Base-by-base conservation (phyloP, 2,888 invertebrate genomes). In the Himalopsyche japonica region DNA sequence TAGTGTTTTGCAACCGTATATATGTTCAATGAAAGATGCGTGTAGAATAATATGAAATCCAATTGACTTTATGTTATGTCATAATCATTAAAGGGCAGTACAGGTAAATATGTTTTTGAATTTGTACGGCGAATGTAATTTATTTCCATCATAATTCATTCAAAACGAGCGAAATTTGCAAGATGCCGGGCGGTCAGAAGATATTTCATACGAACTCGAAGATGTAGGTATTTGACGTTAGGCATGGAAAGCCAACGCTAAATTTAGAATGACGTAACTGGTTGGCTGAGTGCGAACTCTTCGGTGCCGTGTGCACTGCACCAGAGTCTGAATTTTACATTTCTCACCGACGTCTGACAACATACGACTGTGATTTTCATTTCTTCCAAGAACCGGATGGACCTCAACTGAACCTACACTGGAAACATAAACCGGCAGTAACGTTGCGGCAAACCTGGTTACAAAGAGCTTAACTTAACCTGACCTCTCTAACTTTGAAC, bases 181-280 rank as follows among this genome's bases (percentile, higher is more conserved):
- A 57, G 70, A 81, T 57, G n/a, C 30, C 79, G 15, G 32, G 47
- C 24, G 34, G 43, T 15, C 43, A 37, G 43, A 34, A 24, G 20
- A 37, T 34, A 37, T 47, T 37, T 79, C 37, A 34, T 47, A 79
- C 79, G 37, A 79, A 57, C 57, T 91, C 91, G 91, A 91, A 91
- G 81, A 48, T 76, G 76, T 76, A 32, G 34, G 76, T 76, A 76
- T 34, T 27, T 1, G 15, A 76, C 30, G 76, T 34, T n/a, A 24
- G 57, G 24, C n/a, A 24, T 34, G 43, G 79, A 47, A 37, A 79
- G 43, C 47, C 24, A 79, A 34, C 70, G 80, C 83, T 86, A 86
- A 82, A 86, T 86, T 79, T 86, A 86, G 86, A 83, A 85, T 86
- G 86, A 85, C 86, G 86, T 83, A 86, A 86, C 57, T 79, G 82